Conservation (phyloP, 2,888 invertebrate species). For the Sialis fuliginosa region DNA sequence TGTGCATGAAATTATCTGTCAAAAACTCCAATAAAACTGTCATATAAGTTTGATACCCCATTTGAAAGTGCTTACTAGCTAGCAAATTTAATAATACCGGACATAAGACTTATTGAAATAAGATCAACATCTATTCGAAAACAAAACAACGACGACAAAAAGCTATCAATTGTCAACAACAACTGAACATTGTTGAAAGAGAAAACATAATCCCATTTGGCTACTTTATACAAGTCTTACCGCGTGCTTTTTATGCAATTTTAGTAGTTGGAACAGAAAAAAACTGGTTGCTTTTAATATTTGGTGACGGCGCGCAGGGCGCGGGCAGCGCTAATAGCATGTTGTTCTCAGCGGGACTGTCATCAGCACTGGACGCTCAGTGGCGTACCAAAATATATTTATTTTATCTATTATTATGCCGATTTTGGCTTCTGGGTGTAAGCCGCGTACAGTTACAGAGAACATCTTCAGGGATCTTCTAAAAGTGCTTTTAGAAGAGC, state of each 20-base stretch:
- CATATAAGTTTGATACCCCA: no score
- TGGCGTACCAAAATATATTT: neutral
- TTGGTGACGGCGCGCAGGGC: neutral
- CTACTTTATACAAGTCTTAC: neutral
- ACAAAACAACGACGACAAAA: neutral
- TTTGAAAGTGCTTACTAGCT: no score
- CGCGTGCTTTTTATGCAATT: neutral
- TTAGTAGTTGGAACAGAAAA: neutral
- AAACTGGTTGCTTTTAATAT: slow-evolving; percentile 4
- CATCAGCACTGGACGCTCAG: slow-evolving; percentile 1
- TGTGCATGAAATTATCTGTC: no score
- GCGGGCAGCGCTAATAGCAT: slow-evolving; percentile 5
- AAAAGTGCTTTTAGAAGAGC: no score
- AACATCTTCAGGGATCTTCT: no score
- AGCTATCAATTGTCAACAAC: neutral
- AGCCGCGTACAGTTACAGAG: no score
- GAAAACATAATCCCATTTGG: neutral
- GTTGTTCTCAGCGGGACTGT: slow-evolving; percentile 7
- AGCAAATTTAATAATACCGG: no score
- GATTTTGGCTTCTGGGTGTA: no score
- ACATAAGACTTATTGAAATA: no score
- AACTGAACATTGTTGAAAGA: neutral
- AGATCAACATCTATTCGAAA: no score
- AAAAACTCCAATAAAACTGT: no score
- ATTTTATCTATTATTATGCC: no score